These are phyloP conservation scores for Telenomus remus DNA, from an alignment of 1,140 invertebrate species.

Conservation along the genomic window DNA sequence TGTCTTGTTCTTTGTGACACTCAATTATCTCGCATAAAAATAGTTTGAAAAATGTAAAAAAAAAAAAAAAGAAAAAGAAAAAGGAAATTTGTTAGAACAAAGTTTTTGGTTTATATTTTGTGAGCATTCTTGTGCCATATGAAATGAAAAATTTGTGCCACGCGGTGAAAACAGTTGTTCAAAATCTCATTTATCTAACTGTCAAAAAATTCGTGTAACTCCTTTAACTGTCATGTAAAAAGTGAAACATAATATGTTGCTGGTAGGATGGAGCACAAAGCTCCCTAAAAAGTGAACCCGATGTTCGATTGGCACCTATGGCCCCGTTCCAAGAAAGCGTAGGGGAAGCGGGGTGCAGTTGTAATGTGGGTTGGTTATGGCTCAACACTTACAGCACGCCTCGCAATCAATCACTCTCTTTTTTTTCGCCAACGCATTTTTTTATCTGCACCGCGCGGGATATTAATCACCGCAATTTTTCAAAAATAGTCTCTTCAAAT, in stretches of 20 bases:
- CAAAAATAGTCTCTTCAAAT: slow-evolving; percentile 33
- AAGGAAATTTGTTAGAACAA: too few species aligned
- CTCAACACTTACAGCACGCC: slow-evolving; percentile 37
- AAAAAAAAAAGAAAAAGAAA: too few species aligned
- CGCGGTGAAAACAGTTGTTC: too few species aligned
- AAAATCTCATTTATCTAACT: too few species aligned
- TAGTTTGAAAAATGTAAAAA: too few species aligned
- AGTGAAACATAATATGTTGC: slow-evolving; percentile 15
- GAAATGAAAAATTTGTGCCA: too few species aligned
- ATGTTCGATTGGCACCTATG: slow-evolving; percentile 26
- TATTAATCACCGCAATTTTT: slow-evolving; percentile 48
- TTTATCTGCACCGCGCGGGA: slow-evolving; percentile 21
- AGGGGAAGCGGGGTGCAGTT: slow-evolving; percentile 28
- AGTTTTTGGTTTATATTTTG: too few species aligned
- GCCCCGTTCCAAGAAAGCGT: slow-evolving; percentile 31
- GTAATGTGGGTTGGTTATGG: slow-evolving; percentile 35
- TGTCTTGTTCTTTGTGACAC: too few species aligned
- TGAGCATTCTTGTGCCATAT: too few species aligned
- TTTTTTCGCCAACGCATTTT: slow-evolving; percentile 5
- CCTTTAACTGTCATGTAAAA: background rate
- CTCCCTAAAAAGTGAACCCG: slow-evolving; percentile 18
- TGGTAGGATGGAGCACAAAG: slow-evolving; percentile 5
- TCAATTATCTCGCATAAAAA: too few species aligned
- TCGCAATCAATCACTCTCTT: slow-evolving; percentile 41
- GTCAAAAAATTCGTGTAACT: too few species aligned